phyloP scores from a whole-genome alignment of 2,113 vertebrate genomes.

The Prunella fulvescens region DNA sequence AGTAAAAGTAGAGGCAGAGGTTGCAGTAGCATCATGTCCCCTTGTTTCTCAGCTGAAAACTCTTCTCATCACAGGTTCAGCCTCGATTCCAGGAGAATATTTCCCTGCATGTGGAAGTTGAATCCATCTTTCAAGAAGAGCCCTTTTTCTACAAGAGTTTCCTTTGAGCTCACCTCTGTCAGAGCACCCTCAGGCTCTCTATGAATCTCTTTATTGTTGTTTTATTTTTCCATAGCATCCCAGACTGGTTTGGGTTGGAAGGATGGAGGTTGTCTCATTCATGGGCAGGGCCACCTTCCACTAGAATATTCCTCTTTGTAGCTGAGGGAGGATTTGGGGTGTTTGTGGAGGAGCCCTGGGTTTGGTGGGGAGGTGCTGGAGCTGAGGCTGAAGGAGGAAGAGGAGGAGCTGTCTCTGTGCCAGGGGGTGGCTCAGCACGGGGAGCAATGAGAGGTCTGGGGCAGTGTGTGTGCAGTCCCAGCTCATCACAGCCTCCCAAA shows the following conservation, averaged over 20 bases:
- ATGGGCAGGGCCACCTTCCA: not conserved
- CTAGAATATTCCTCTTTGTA: not conserved
- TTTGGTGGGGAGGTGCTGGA: not conserved
- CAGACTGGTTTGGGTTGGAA: not conserved
- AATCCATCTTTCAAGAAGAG: not conserved
- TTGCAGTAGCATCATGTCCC: not conserved
- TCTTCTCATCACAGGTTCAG: not conserved
- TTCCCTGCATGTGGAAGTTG: not conserved
- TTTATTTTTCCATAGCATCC: not conserved
- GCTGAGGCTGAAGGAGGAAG: not conserved
- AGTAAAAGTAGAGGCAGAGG: not conserved
- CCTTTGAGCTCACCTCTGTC: not conserved
- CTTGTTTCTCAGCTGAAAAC: not conserved
- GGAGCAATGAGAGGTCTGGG: not conserved
- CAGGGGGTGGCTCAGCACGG: not conserved
- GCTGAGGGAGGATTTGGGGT: not conserved
- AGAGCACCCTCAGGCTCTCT: not conserved
- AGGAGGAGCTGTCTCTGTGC: not conserved
- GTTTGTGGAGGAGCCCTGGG: not conserved
- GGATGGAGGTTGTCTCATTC: rapidly evolving
- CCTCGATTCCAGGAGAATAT: not conserved
- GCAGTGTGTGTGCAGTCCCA: not conserved
- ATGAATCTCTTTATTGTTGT: not conserved
- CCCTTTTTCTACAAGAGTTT: not conserved
- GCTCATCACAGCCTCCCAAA: not conserved